Percentiles rank a stretch among this genome's conserved stretches.
Conservation (phyloP, 2,888 invertebrate species). For the Lomographa bimaculata region DNA sequence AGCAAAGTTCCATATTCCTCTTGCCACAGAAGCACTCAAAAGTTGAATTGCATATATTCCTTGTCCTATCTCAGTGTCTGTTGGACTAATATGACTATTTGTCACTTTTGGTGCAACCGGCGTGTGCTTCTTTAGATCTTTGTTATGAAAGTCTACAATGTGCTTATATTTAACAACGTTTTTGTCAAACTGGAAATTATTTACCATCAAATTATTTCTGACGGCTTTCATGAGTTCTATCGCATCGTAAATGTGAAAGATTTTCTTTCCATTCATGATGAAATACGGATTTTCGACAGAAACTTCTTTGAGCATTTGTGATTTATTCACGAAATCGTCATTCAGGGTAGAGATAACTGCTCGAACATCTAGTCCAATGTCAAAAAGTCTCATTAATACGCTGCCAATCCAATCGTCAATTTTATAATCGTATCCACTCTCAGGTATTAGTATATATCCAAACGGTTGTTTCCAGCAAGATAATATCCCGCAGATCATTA, state of each 20-base stretch:
- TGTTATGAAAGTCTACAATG: constrained; percentile 27
- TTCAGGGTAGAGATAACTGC: constrained; percentile 22
- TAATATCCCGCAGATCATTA: constrained; percentile 35
- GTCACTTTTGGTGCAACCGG: constrained; percentile 32
- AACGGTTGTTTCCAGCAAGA: constrained; percentile 32
- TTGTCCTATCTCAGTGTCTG: constrained; percentile 14
- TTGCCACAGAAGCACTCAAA: constrained; percentile 34
- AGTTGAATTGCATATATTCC: constrained; percentile 20
- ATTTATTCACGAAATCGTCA: constrained; percentile 2
- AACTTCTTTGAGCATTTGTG: neutral
- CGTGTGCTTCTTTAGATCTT: constrained; percentile 21
- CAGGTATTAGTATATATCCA: constrained; percentile 4
- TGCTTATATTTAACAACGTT: constrained; percentile 28
- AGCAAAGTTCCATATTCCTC: constrained; percentile 29
- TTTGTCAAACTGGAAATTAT: constrained; percentile 7
- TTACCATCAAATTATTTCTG: constrained; percentile 2
- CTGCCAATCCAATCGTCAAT: constrained; percentile 8
- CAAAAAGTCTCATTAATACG: constrained; percentile 2
- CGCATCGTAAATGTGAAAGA: constrained; percentile 36
- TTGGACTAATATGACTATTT: constrained; percentile 24
- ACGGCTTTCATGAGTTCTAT: constrained; percentile 25
- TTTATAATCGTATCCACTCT: neutral
- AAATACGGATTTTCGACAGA: constrained; percentile 5
- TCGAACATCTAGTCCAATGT: constrained; percentile 34
- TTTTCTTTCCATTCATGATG: constrained; percentile 11